Evolutionary conservation across 2,113 vertebrate genomes (phyloP), one percentile per base, ranked within the genome.

Genomic region (Tautogolabrus adspersus): DNA sequence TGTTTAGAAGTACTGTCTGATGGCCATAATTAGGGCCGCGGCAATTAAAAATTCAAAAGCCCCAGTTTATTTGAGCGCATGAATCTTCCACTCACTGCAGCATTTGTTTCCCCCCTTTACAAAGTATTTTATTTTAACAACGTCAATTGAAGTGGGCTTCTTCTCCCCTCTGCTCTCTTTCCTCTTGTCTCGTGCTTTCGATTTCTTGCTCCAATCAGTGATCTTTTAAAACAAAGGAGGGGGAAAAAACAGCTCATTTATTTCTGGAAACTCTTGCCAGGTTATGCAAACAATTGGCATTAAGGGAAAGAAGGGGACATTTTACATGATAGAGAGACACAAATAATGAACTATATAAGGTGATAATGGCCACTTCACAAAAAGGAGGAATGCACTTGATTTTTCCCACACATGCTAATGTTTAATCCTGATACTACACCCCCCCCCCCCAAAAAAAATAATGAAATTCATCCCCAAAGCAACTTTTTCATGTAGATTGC

Each of bases 21-120:
- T 99, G 97, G 96, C 96, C 96, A 96, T 99, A 99, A 99, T 99
- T 99, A 99, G 97, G 96, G 96, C 95, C 92, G 90, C 85, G 89
- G 96, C 96, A 98, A 98, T 99, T 99, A 98, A 99, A 99, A 98
- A 99, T 99, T 97, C 97, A 99, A 96, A 97, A 97, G 94, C 95
- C 94, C 95, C 95, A 96, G 95, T 98, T 98, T 98, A 98, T 99
- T 99, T 98, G 97, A 98, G 97, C 96, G 90, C 97, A 99, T 98
- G 96, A 98, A 97, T 99, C 97, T 97, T 97, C 89, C 82, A 85
- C 84, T 88, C 93, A 93, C 96, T 96, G 92, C 85, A 80, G 95
- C 97, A 96, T 98, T 99, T 98, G 97, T 98, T 98, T 98, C 96
- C 94, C 90, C 94, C 90, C 87, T 97, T 97, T 97, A 96, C 96